Base-by-base conservation (phyloP, 2,113 vertebrate genomes). In the Rallus limicola region DNA sequence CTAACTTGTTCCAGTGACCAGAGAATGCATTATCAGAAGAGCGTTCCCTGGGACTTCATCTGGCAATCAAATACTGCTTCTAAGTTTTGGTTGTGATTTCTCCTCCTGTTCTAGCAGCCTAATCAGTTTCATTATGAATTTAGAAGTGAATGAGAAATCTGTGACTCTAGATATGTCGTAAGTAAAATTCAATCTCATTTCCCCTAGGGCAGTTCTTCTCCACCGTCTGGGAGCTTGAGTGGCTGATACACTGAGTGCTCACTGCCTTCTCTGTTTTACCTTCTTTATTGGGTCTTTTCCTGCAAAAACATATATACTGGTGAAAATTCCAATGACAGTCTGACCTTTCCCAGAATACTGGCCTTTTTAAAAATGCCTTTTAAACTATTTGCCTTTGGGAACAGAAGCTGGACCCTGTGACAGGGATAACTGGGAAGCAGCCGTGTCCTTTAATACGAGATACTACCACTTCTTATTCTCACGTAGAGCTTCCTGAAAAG, bases 151-250 rank as follows among this genome's bases (percentile, higher is more conserved):
- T 63, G 38, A 87, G 52, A 80, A 94, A 92, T 87, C 48, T 90
- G 50, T 77, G 88, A 69, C 53, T 70, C 69, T 29, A 33, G 77
- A 16, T 60, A 60, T 69, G 65, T 74, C 56, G 9, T 33, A 86
- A 83, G 88, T 78, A 63, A 95, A 88, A 82, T 21, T 42, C 59
- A 93, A 93, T 58, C 76, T 90, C 19, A 55, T 86, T 88, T 93
- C 60, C 86, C 91, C 36, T 48, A 71, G 65, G 85, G 72, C 40
- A 77, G 36, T 29, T 90, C 1, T 15, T 33, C 75, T 72, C 59
- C 65, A 63, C 74, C 82, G 59, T 48, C 76, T 92, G 92, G 72
- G 64, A 92, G 60, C 69, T 62, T 74, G 76, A 50, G 53, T 8
- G 65, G 55, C 95, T 88, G 71, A 90, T 56, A 74, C 55, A 80